Percentiles rank a stretch among this genome's conserved stretches.
Conservation (phyloP, 2,797 vertebrate genomes). For the Falco cherrug region DNA sequence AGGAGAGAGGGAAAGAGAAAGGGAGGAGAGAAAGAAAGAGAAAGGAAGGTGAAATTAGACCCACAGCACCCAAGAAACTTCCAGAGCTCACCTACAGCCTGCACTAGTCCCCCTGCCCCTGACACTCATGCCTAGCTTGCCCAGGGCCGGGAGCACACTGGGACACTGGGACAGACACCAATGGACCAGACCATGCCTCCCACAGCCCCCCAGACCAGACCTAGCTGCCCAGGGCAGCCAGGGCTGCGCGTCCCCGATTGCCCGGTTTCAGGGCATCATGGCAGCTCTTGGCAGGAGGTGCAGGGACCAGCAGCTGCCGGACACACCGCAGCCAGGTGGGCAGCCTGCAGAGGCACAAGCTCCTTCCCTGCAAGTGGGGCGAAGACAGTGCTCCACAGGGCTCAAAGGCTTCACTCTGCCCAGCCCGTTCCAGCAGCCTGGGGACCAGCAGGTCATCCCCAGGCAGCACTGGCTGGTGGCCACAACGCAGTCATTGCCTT, state of each 20-base stretch:
- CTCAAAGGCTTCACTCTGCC: neutral
- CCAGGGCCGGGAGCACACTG: conserved; percentile 13
- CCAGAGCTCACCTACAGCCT: conserved; percentile 2
- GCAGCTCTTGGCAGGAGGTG: neutral
- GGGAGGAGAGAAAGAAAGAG: conserved; percentile 66
- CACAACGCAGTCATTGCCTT: accelerated
- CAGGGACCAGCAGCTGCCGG: neutral
- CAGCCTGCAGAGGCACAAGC: neutral
- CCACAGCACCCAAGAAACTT: neutral
- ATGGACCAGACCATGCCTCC: neutral
- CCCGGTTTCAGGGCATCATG: neutral
- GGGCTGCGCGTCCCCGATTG: neutral
- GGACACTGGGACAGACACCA: neutral
- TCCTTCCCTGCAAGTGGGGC: neutral
- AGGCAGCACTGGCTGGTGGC: neutral
- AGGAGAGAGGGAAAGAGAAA: conserved; percentile 67
- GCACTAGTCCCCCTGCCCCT: neutral
- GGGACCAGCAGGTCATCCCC: neutral
- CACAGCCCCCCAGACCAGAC: neutral
- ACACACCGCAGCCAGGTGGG: neutral
- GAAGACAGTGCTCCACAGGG: accelerated
- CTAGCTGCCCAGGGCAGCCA: neutral
- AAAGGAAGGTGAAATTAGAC: conserved; percentile 67
- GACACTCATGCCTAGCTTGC: accelerated
- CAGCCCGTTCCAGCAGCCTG: neutral